A percentile compares a stretch with the other conserved stretches of the same genome.
Evolutionary conservation across 2,888 invertebrate genomes (phyloP).

Genomic region (Caradrina clavipalpis): DNA sequence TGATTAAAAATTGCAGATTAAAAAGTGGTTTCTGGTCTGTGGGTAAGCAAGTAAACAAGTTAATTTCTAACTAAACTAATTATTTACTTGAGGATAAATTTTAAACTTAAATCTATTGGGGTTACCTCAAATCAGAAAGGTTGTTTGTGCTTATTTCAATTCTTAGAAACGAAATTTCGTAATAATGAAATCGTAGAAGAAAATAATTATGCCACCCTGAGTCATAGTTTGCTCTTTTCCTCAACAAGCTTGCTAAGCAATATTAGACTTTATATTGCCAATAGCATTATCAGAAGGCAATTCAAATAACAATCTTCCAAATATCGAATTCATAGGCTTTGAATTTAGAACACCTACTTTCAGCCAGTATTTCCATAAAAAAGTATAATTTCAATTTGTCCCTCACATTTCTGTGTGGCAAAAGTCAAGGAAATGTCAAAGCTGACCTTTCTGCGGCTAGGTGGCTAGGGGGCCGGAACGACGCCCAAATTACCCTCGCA

Average conservation of each 20-base stretch:
- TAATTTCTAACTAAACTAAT: too few species aligned
- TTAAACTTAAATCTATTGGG: background rate
- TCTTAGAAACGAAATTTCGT: slow-evolving; percentile 6
- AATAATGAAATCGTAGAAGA: slow-evolving; percentile 1
- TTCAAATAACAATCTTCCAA: slow-evolving; percentile 29
- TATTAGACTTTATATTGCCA: slow-evolving; percentile 1
- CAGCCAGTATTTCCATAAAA: slow-evolving; percentile 47
- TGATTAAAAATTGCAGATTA: background rate
- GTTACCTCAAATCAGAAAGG: background rate
- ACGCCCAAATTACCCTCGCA: slow-evolving; percentile 69
- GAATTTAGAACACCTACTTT: slow-evolving; percentile 58
- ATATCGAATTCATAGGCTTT: slow-evolving; percentile 54
- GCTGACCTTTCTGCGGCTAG: slow-evolving; percentile 74
- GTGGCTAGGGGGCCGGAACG: slow-evolving; percentile 42
- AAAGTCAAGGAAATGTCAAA: slow-evolving; percentile 79
- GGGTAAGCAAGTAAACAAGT: background rate
- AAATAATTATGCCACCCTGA: background rate
- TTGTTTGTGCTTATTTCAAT: slow-evolving; percentile 1
- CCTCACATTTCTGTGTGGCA: slow-evolving; percentile 69
- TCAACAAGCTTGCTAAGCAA: background rate
- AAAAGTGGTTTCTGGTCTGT: background rate
- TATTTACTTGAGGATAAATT: too few species aligned
- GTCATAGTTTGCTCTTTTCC: background rate
- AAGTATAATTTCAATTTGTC: slow-evolving; percentile 66
- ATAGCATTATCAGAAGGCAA: slow-evolving; percentile 20